phyloP scores from a whole-genome alignment of 2,888 invertebrate species.

The Agrochola litura region DNA sequence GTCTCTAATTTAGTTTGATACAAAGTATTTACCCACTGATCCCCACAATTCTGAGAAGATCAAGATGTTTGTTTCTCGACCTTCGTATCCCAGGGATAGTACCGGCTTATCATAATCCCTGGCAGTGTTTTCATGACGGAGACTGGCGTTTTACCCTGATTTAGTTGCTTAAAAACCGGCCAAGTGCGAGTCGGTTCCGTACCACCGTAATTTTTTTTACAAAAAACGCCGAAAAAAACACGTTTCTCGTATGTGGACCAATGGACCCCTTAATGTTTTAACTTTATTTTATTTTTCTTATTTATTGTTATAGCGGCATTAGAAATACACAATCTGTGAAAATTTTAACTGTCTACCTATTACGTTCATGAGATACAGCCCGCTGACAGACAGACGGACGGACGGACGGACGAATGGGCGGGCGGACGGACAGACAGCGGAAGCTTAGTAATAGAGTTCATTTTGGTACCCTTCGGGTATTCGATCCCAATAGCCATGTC shows the following conservation, averaged over 20 bases:
- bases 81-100: neutral
- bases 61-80: conserved; percentile 3
- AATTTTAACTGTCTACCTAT: neutral
- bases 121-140: neutral
- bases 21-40: conserved; percentile 5
- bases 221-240: no score
- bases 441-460: neutral
- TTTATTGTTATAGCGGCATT: no score
- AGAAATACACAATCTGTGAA: neutral
- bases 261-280: no score
- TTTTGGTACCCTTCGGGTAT: neutral
- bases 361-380: neutral
- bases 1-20: neutral
- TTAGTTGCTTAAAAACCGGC: neutral
- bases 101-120: conserved; percentile 7
- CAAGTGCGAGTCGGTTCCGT: neutral
- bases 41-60: conserved; percentile 16
- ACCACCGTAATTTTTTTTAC: neutral
- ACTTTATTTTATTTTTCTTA: no score
- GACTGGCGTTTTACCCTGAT: neutral
- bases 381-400: neutral
- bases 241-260: no score
- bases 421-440: neutral
- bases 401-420: neutral
- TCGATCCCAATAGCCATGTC: no score